phyloP scores from a whole-genome alignment of 2,797 vertebrate genomes.

The Tinamus major region DNA sequence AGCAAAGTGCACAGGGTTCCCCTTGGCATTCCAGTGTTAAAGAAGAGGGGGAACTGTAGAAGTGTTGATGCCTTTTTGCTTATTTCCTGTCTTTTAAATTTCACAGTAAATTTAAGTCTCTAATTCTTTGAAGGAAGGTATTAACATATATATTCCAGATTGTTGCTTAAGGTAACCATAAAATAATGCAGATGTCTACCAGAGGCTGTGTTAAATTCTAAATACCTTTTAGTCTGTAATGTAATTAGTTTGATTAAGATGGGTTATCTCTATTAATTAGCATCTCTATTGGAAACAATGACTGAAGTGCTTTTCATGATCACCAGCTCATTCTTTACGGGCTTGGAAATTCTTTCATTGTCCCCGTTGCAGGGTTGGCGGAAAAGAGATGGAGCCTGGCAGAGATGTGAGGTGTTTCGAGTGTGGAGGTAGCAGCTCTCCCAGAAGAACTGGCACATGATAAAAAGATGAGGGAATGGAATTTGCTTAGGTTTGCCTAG shows the following conservation, averaged over 20 bases:
- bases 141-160: neutral
- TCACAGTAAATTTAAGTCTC: neutral
- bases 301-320: conserved; percentile 64
- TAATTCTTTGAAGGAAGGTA: neutral
- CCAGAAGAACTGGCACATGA: conserved; percentile 36
- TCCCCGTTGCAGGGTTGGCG: conserved; percentile 24
- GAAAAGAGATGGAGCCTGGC: conserved; percentile 46
- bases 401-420: conserved; percentile 7
- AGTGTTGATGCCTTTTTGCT: neutral
- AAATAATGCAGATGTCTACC: neutral
- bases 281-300: conserved; percentile 60
- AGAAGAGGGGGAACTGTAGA: neutral
- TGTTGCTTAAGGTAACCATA: neutral
- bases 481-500: conserved; percentile 63
- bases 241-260: conserved; percentile 71
- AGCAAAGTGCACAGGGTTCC: neutral
- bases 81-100: neutral
- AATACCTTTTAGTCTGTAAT: conserved; percentile 61
- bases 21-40: neutral
- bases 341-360: neutral
- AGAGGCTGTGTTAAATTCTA: conserved; percentile 21
- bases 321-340: conserved; percentile 38
- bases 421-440: neutral
- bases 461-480: conserved; percentile 54
- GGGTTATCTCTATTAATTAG: conserved; percentile 67